These are phyloP conservation scores for Gopherus flavomarginatus DNA, from an alignment of 2,113 vertebrate species.

Conservation along the genomic window DNA sequence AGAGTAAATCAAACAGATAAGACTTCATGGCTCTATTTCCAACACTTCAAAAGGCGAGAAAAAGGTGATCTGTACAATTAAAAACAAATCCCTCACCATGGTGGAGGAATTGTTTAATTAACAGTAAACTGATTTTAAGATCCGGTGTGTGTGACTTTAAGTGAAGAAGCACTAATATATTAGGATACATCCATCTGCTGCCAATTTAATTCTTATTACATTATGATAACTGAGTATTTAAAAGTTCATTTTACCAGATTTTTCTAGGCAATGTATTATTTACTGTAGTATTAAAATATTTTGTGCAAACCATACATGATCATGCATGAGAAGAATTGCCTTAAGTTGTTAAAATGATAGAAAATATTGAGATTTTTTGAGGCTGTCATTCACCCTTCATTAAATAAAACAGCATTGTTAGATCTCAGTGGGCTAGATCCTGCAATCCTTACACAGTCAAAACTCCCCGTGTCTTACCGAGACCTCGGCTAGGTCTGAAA, in stretches of 20 bases:
- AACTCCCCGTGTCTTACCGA: background rate
- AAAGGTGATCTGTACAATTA: background rate
- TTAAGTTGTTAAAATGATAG: background rate
- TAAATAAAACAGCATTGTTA: background rate
- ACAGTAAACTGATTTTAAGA: background rate
- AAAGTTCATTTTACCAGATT: background rate
- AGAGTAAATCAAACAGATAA: fast-evolving
- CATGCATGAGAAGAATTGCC: background rate
- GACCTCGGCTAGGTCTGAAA: background rate
- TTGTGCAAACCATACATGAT: fast-evolving
- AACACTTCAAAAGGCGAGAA: background rate
- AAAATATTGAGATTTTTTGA: background rate
- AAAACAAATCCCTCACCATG: background rate
- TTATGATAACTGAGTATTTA: background rate
- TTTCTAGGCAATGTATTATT: background rate
- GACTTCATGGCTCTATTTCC: background rate
- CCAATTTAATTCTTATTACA: background rate
- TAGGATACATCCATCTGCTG: background rate
- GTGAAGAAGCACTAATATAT: background rate
- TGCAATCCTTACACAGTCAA: background rate
- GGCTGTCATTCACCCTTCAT: background rate
- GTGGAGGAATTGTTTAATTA: background rate
- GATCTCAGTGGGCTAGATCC: background rate
- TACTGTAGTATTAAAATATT: background rate
- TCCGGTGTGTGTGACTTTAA: background rate